Conservation (phyloP, 1,140 invertebrate genomes). For the Oryctes rhinoceros region DNA sequence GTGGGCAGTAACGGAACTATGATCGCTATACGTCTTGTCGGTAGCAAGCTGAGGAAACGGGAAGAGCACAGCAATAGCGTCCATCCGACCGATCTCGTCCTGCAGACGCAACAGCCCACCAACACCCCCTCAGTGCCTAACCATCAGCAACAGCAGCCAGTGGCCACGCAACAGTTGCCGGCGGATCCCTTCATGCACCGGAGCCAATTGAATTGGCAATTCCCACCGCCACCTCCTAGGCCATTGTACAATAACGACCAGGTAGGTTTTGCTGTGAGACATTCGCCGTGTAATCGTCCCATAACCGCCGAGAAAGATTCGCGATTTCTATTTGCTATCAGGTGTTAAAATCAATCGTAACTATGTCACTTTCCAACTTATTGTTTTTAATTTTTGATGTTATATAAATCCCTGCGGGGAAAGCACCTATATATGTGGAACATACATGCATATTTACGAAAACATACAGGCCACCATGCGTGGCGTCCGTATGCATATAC, state of each 20-base stretch:
- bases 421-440: not conserved
- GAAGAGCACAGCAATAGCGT: conserved; percentile 76
- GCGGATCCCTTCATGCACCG: conserved; percentile 56
- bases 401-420: conserved; percentile 4
- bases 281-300: not conserved
- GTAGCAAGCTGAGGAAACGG: conserved; percentile 84
- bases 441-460: not conserved
- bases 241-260: conserved; percentile 79
- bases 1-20: conserved; percentile 82
- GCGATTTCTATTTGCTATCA: conserved; percentile 8
- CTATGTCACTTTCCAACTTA: not conserved
- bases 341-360: not conserved
- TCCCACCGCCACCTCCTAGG: conserved; percentile 77
- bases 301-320: not conserved
- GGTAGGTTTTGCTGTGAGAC: conserved; percentile 64
- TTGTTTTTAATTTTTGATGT: not conserved
- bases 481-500: not conserved
- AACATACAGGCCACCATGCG: no score
- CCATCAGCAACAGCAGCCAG: conserved; percentile 42
- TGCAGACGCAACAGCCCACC: conserved; percentile 64
- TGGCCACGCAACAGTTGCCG: conserved; percentile 42
- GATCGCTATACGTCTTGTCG: conserved; percentile 86
- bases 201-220: conserved; percentile 79
- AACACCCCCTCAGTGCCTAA: conserved; percentile 49
- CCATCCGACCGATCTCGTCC: conserved; percentile 70